Conservation (phyloP, 2,113 vertebrate genomes). For the Bubo bubo region DNA sequence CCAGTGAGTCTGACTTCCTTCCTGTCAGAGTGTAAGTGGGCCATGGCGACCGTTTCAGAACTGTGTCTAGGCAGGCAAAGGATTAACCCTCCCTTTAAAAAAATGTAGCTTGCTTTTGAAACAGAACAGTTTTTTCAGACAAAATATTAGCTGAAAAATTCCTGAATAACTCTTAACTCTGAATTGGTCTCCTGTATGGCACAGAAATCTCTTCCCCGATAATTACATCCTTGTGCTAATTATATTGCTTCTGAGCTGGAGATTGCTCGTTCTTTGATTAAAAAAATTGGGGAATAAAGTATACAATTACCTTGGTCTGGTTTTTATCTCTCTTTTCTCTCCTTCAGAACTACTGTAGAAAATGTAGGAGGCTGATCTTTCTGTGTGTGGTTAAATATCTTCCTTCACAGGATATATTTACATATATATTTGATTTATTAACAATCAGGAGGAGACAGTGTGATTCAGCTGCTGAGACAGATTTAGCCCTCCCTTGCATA, state of each 20-base stretch:
- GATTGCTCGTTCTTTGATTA: conserved; percentile 19
- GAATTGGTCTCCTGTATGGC: background rate
- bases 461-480: conserved; percentile 15
- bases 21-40: background rate
- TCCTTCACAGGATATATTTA: conserved; percentile 12
- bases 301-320: background rate
- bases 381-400: background rate
- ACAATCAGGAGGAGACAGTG: background rate
- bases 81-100: background rate
- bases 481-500: conserved; percentile 38
- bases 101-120: background rate
- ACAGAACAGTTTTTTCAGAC: background rate
- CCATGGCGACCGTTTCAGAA: background rate
- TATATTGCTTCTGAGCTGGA: conserved; percentile 32
- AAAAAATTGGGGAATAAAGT: conserved; percentile 12
- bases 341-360: background rate
- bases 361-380: background rate
- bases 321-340: background rate
- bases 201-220: background rate
- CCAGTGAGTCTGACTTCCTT: background rate
- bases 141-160: conserved; percentile 22
- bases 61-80: background rate
- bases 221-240: conserved; percentile 55
- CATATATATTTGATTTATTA: conserved; percentile 14
- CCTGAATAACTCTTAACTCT: background rate